Conservation (phyloP, 2,113 vertebrate genomes). For the Sclerurus mexicanus region DNA sequence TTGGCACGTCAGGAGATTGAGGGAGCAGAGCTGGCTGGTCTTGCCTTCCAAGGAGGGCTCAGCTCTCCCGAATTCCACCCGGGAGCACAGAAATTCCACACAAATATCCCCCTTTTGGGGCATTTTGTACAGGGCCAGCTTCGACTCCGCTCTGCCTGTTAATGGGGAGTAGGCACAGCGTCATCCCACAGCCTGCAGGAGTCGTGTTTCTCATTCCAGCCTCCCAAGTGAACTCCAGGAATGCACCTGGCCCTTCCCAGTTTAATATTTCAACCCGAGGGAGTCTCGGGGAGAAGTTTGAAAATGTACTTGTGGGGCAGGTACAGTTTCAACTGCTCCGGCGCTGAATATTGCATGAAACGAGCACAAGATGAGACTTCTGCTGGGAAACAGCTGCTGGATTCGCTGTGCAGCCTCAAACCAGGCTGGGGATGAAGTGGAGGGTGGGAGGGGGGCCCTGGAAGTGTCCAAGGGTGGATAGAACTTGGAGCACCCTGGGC, state of each 20-base stretch:
- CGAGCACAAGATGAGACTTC: background rate
- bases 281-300: background rate
- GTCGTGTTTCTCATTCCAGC: background rate
- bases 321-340: fast-evolving
- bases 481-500: background rate
- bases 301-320: background rate
- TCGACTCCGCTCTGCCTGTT: background rate
- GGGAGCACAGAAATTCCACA: background rate
- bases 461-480: background rate
- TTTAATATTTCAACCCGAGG: background rate
- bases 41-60: background rate
- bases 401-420: background rate
- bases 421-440: background rate
- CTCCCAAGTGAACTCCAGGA: background rate
- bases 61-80: background rate
- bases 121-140: background rate
- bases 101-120: background rate
- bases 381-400: background rate
- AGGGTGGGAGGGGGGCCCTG: background rate
- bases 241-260: background rate
- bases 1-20: background rate
- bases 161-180: background rate
- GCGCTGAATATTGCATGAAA: fast-evolving
- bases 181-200: background rate
- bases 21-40: background rate